A percentile compares a stretch with the other conserved stretches of the same genome.
Evolutionary conservation across 2,113 vertebrate species (phyloP).

Genomic region (Speoplatyrhinus poulsoni): DNA sequence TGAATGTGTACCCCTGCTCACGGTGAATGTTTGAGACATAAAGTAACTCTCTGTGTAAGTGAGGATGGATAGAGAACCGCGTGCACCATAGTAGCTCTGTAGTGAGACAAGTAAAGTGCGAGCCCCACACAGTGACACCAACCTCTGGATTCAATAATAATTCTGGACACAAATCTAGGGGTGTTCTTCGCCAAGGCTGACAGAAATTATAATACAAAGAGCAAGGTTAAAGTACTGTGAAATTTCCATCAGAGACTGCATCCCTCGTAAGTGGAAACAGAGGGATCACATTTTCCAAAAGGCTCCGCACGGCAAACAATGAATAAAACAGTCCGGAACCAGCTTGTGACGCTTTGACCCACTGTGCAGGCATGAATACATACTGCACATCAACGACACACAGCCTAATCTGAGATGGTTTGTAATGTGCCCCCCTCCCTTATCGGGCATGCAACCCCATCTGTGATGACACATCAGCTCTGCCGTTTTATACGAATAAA

Average conservation of each 20-base stretch:
- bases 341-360: slow-evolving; percentile 64
- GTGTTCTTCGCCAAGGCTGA: too few species aligned
- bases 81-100: too few species aligned
- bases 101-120: too few species aligned
- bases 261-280: slow-evolving; percentile 15
- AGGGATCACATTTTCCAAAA: slow-evolving; percentile 30
- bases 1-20: too few species aligned
- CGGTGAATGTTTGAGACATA: too few species aligned
- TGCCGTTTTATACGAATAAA: slow-evolving; percentile 73
- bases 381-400: slow-evolving; percentile 69
- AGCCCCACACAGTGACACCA: too few species aligned
- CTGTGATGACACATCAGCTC: slow-evolving; percentile 76
- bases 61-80: too few species aligned
- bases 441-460: slow-evolving; percentile 65
- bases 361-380: slow-evolving; percentile 67
- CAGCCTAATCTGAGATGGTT: slow-evolving; percentile 66
- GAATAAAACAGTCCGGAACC: slow-evolving; percentile 58
- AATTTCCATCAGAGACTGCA: slow-evolving; percentile 37
- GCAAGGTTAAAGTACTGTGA: slow-evolving; percentile 33
- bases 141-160: too few species aligned
- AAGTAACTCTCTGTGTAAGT: too few species aligned
- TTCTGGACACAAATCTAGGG: too few species aligned
- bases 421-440: slow-evolving; percentile 59
- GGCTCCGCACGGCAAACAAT: slow-evolving; percentile 42
- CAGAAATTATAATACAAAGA: too few species aligned